A percentile compares a stretch with the other conserved stretches of the same genome.
phyloP scores from a whole-genome alignment of 2,797 vertebrate genomes.

The Halcyon chelicuti region DNA sequence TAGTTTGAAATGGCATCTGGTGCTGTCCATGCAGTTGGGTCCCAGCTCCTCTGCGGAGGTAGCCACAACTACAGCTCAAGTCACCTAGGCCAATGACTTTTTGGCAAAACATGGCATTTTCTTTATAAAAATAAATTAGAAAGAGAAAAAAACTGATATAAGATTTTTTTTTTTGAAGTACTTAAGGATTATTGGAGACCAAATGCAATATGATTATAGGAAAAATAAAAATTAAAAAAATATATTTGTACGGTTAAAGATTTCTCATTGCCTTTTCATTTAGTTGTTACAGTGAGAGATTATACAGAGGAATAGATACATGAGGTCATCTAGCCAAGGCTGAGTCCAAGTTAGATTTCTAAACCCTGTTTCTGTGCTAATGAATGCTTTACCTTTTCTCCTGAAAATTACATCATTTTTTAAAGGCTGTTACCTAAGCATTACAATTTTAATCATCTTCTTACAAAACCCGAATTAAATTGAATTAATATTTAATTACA shows the following conservation, averaged over 20 bases:
- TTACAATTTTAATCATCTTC: neutral
- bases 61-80: neutral
- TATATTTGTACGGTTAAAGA: neutral
- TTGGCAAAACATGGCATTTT: neutral
- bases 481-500: neutral
- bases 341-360: neutral
- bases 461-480: neutral
- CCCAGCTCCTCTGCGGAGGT: no score
- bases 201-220: neutral
- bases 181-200: neutral
- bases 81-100: neutral
- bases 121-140: neutral
- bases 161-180: neutral
- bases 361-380: neutral
- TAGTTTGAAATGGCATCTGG: no score
- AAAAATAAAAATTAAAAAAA: neutral
- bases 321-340: neutral
- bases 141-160: neutral
- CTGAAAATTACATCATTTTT: neutral
- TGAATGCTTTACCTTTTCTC: neutral
- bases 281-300: neutral
- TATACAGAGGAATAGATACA: neutral
- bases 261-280: neutral
- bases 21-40: no score
- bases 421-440: neutral